Evolutionary conservation across 2,113 vertebrate species (phyloP).

Genomic region (Sylvilagus bachmani): DNA sequence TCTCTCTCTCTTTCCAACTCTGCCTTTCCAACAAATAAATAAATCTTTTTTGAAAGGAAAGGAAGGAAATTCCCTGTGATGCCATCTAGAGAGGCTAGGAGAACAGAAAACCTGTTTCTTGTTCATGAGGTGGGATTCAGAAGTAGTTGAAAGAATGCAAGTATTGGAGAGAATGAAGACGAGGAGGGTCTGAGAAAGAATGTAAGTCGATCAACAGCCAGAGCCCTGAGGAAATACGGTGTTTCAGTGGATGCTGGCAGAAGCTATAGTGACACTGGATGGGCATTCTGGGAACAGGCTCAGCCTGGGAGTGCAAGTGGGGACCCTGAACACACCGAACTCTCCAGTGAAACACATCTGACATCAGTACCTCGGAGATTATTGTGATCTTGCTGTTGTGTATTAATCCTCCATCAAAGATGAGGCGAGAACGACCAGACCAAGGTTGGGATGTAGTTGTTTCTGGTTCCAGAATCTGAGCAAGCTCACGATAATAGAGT

Average conservation of each 20-base stretch:
- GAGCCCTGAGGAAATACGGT: not conserved
- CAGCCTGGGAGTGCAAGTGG: not conserved
- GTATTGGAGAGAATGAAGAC: not conserved
- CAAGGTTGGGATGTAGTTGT: not conserved
- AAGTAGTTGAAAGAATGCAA: not conserved
- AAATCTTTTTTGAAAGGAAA: too few species aligned
- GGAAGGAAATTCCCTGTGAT: not conserved
- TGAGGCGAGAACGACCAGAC: not conserved
- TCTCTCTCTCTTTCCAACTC: too few species aligned
- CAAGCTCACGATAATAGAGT: slow-evolving; percentile 14
- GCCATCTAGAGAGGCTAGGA: not conserved
- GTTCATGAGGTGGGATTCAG: not conserved
- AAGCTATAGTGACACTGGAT: not conserved
- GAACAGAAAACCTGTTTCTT: not conserved
- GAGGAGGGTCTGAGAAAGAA: not conserved
- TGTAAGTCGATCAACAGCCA: not conserved
- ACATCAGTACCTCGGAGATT: not conserved
- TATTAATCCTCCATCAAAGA: not conserved
- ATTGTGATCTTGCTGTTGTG: not conserved
- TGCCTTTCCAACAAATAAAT: too few species aligned
- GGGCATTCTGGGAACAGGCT: not conserved
- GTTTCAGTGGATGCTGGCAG: not conserved
- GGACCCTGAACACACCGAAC: not conserved
- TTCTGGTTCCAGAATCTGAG: slow-evolving; percentile 52
- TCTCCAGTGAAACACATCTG: not conserved